Conservation (phyloP, 2,888 invertebrate species). For the Mimas tiliae region DNA sequence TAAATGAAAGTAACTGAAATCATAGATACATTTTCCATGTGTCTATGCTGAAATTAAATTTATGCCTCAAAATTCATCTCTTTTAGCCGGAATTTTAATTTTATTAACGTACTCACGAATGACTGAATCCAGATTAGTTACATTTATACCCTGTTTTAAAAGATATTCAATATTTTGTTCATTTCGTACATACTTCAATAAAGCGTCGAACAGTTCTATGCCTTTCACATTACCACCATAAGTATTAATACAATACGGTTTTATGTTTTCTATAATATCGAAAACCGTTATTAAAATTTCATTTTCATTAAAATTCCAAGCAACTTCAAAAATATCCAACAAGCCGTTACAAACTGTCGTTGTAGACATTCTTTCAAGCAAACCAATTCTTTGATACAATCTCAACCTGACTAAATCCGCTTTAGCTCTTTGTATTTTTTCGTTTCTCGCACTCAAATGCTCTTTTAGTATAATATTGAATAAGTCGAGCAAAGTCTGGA, state of each 20-base stretch:
- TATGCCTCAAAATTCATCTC: slow-evolving; percentile 60
- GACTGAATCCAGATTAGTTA: slow-evolving; percentile 44
- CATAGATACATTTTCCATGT: too few relatives aligned
- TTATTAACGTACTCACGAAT: slow-evolving; percentile 55
- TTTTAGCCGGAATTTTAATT: slow-evolving; percentile 40
- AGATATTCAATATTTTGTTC: slow-evolving; percentile 44
- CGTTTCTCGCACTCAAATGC: slow-evolving; percentile 54
- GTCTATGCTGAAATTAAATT: background rate
- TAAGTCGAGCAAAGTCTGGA: slow-evolving; percentile 57
- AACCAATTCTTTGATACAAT: slow-evolving; percentile 64
- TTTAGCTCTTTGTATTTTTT: slow-evolving; percentile 41
- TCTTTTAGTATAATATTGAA: slow-evolving; percentile 69
- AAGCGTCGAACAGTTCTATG: slow-evolving; percentile 46
- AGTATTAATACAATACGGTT: slow-evolving; percentile 57
- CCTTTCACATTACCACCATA: slow-evolving; percentile 53
- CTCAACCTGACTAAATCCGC: slow-evolving; percentile 48
- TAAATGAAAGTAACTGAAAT: too few relatives aligned
- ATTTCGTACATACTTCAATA: slow-evolving; percentile 50
- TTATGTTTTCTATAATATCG: slow-evolving; percentile 57
- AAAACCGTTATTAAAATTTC: slow-evolving; percentile 50
- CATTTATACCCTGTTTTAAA: slow-evolving; percentile 43
- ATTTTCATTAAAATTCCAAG: slow-evolving; percentile 49
- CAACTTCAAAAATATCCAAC: slow-evolving; percentile 55
- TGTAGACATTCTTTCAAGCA: slow-evolving; percentile 63
- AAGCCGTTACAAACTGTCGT: slow-evolving; percentile 62